Evolutionary conservation across 1,140 invertebrate genomes (phyloP).

Genomic region (Homarus americanus): DNA sequence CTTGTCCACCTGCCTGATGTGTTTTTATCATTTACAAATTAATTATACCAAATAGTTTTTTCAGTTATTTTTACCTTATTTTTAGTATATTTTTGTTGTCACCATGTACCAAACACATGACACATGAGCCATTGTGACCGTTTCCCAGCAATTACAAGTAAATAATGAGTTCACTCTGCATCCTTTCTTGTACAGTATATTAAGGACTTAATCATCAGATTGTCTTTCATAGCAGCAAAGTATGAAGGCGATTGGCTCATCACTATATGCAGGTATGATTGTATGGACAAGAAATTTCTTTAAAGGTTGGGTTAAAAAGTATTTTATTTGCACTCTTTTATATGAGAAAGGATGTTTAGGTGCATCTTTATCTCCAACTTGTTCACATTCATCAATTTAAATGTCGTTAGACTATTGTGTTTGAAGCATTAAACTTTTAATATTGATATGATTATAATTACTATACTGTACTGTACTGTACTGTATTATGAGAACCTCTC

Average conservation of each 20-base stretch:
- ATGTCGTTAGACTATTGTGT: neutral
- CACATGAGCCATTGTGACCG: conserved; percentile 35
- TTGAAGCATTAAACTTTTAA: neutral
- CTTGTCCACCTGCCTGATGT: neutral
- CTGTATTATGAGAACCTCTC: neutral
- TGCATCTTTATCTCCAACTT: neutral
- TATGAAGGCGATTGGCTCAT: conserved; percentile 19
- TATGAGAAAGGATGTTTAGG: neutral
- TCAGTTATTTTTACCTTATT: neutral
- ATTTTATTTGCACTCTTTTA: neutral
- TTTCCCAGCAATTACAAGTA: conserved; percentile 12
- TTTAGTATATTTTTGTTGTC: neutral
- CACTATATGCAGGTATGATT: conserved; percentile 36
- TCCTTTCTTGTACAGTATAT: conserved; percentile 24
- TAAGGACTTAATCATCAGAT: conserved; percentile 29
- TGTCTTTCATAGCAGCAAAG: conserved; percentile 45
- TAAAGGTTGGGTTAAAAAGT: neutral
- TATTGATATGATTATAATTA: neutral
- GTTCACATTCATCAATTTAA: neutral
- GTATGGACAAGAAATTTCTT: neutral
- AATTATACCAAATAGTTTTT: neutral
- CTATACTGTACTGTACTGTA: too few species aligned
- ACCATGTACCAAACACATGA: conserved; percentile 6
- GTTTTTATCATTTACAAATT: neutral
- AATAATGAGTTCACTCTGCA: conserved; percentile 18